These are phyloP conservation scores for Bombus soroeensis DNA, from an alignment of 1,140 invertebrate genomes.

Conservation along the genomic window DNA sequence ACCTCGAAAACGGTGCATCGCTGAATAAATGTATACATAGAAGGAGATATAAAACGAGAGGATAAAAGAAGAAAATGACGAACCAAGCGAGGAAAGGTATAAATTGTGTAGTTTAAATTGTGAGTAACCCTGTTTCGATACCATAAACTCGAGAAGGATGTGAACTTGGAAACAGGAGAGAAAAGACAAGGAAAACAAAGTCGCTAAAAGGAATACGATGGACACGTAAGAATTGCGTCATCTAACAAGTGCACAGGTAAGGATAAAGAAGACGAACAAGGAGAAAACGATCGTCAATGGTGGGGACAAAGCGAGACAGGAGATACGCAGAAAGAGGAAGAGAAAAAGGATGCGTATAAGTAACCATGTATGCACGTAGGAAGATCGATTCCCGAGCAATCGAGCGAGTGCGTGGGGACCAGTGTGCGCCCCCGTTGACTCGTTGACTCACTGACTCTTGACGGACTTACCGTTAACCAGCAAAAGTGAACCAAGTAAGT, in stretches of 20 bases:
- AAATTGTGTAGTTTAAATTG: neutral
- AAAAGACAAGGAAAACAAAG: neutral
- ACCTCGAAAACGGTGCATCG: neutral
- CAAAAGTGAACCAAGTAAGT: constrained; percentile 79
- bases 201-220: constrained; percentile 8
- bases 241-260: constrained; percentile 11
- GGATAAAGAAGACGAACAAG: neutral
- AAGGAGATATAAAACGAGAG: neutral
- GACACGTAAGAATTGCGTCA: constrained; percentile 57
- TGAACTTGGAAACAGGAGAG: neutral
- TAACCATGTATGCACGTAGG: constrained; percentile 31
- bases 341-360: constrained; percentile 6
- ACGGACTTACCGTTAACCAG: constrained; percentile 78
- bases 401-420: constrained; percentile 64
- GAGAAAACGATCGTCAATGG: neutral
- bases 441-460: constrained; percentile 77
- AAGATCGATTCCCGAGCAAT: constrained; percentile 67
- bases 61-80: neutral
- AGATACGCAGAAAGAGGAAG: neutral
- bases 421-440: constrained; percentile 65
- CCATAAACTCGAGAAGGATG: neutral
- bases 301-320: neutral
- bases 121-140: neutral
- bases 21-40: neutral
- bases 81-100: neutral